Percentiles rank a stretch among this genome's conserved stretches.
Conservation (phyloP, 2,797 vertebrate genomes). For the Pantherophis vulpinus region DNA sequence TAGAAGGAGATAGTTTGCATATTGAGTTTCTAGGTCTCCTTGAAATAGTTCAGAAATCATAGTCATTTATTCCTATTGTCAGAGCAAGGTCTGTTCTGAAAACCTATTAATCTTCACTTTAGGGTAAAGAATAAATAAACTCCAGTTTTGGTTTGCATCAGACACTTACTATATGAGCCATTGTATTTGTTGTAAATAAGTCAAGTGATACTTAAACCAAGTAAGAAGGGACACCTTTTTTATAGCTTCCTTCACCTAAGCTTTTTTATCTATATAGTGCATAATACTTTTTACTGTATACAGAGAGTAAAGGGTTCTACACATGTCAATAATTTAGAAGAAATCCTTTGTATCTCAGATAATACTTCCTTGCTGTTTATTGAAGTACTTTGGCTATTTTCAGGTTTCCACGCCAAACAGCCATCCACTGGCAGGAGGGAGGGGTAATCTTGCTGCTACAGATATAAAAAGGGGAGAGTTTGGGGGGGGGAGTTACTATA, state of each 20-base stretch:
- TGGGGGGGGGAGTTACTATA: neutral
- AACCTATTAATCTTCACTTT: constrained; percentile 76
- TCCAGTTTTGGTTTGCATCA: constrained; percentile 70
- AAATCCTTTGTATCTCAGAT: neutral
- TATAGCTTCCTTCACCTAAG: constrained; percentile 54
- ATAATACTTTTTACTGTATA: constrained; percentile 42
- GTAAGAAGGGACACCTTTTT: constrained; percentile 40
- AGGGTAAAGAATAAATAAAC: constrained; percentile 71
- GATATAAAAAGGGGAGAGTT: neutral
- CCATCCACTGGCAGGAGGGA: neutral
- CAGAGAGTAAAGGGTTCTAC: neutral
- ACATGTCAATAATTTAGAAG: neutral
- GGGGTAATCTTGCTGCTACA: neutral
- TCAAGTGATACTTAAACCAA: constrained; percentile 54
- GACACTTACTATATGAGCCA: constrained; percentile 57
- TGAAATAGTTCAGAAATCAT: constrained; percentile 75
- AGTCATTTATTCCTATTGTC: constrained; percentile 82
- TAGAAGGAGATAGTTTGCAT: constrained; percentile 79
- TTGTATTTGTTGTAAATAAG: constrained; percentile 62
- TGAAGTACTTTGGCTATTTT: neutral
- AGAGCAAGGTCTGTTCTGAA: constrained; percentile 78
- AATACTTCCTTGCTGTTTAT: neutral
- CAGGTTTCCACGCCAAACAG: neutral
- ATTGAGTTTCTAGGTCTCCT: constrained; percentile 77
- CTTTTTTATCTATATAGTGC: neutral